A percentile compares a stretch with the other conserved stretches of the same genome.
These are phyloP conservation scores for Eurystomus glaucurus DNA, from an alignment of 2,797 vertebrate genomes.

Conservation along the genomic window DNA sequence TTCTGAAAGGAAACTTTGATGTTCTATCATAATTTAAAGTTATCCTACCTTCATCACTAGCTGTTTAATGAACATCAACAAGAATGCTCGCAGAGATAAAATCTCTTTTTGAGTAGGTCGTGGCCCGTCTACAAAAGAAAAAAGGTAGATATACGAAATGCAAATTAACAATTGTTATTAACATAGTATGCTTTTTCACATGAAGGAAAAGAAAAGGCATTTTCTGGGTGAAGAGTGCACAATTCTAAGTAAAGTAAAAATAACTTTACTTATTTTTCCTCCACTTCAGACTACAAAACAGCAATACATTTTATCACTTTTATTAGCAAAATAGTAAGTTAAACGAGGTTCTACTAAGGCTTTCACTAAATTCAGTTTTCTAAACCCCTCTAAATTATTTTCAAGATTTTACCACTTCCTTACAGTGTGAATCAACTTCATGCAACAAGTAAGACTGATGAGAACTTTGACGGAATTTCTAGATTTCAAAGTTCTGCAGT, in stretches of 20 bases:
- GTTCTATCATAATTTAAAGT: background rate
- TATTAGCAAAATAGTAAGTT: background rate
- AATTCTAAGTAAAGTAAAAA: background rate
- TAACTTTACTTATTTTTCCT: background rate
- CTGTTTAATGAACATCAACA: slow-evolving; percentile 96
- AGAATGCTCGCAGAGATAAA: slow-evolving; percentile 92
- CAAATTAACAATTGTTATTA: background rate
- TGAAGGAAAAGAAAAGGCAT: background rate
- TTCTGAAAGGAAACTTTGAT: background rate
- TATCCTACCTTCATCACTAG: slow-evolving; percentile 95
- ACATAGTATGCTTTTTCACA: background rate
- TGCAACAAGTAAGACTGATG: accelerated
- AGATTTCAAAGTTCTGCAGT: background rate
- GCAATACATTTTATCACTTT: background rate
- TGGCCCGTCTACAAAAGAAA: slow-evolving; percentile 89
- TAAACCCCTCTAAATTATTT: background rate
- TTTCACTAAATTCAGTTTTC: background rate
- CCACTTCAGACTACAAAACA: background rate
- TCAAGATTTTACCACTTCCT: background rate
- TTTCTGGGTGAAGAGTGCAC: background rate
- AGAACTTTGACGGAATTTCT: background rate
- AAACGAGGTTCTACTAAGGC: background rate
- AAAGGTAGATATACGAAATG: background rate
- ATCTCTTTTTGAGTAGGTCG: slow-evolving; percentile 95
- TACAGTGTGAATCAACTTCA: background rate